A percentile compares a stretch with the other conserved stretches of the same genome.
These are phyloP conservation scores for Cynopterus brachyotis DNA, from an alignment of 2,113 vertebrate species.

Conservation along the genomic window DNA sequence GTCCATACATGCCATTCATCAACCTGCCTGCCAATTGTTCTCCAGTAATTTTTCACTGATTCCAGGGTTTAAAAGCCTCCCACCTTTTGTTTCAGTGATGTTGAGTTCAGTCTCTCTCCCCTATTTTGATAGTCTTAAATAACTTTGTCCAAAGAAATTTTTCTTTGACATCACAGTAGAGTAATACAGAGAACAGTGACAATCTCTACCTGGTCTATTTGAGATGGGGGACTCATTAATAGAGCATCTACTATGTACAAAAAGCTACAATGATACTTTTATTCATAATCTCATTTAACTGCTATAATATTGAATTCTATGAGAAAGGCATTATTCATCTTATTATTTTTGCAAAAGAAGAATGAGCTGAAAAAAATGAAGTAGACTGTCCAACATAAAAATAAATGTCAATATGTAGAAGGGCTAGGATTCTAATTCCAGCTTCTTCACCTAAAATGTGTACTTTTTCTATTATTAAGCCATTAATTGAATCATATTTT, in stretches of 20 bases:
- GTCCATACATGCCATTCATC: neutral
- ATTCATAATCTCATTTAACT: neutral
- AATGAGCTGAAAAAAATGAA: neutral
- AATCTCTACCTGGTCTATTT: neutral
- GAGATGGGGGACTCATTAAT: neutral
- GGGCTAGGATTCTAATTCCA: neutral
- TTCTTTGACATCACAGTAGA: neutral
- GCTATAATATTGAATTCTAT: neutral
- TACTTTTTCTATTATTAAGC: neutral
- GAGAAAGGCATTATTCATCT: neutral
- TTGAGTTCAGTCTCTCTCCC: neutral
- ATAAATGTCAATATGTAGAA: neutral
- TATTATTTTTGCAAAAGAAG: neutral
- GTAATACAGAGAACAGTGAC: neutral
- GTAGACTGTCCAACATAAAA: neutral
- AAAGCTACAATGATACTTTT: neutral
- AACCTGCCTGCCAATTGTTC: neutral
- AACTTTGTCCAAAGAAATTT: neutral
- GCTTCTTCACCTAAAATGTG: neutral
- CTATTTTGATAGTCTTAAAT: neutral
- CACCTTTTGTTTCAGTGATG: neutral
- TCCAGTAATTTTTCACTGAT: neutral
- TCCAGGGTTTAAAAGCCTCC: neutral
- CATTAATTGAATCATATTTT: neutral
- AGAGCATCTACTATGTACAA: neutral